Percentiles rank a stretch among this genome's conserved stretches.
Evolutionary conservation across 2,797 vertebrate genomes (phyloP).

Genomic region (Chaetophractus vellerosus): DNA sequence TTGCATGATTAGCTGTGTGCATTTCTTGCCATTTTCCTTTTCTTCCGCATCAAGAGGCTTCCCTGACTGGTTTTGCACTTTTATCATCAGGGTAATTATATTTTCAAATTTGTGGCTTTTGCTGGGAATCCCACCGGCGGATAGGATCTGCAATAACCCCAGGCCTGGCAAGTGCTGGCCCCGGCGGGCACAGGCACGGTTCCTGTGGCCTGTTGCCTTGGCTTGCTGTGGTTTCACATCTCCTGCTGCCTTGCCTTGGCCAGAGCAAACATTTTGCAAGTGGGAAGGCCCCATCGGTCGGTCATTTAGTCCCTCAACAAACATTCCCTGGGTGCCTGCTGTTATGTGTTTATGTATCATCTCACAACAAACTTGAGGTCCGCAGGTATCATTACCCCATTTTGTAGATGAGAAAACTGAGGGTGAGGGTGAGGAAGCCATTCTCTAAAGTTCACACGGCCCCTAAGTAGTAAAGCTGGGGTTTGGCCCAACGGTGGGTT

Average conservation of each 20-base stretch:
- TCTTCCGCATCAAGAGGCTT: constrained; percentile 47
- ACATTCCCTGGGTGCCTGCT: background rate
- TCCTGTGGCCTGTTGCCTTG: background rate
- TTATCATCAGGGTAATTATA: constrained; percentile 85
- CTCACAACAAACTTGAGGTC: background rate
- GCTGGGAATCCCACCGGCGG: constrained; percentile 79
- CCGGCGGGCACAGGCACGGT: background rate
- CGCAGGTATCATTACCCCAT: background rate
- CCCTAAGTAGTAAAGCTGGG: background rate
- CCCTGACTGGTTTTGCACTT: constrained; percentile 80
- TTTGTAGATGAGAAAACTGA: background rate
- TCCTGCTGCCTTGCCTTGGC: background rate
- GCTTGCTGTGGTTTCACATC: background rate
- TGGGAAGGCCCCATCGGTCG: background rate
- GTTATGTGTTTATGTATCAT: background rate
- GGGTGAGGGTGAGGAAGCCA: background rate
- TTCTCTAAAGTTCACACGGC: background rate
- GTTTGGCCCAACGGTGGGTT: background rate
- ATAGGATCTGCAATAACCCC: background rate
- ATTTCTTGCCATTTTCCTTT: background rate
- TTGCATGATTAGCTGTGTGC: background rate
- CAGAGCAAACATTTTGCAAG: background rate
- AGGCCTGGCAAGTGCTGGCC: background rate
- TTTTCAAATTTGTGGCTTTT: constrained; percentile 86
- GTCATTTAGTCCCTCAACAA: background rate